Evolutionary conservation across 2,888 invertebrate genomes (phyloP), one percentile per base, ranked within the genome.

Genomic region (Didymodactylos carnosus): DNA sequence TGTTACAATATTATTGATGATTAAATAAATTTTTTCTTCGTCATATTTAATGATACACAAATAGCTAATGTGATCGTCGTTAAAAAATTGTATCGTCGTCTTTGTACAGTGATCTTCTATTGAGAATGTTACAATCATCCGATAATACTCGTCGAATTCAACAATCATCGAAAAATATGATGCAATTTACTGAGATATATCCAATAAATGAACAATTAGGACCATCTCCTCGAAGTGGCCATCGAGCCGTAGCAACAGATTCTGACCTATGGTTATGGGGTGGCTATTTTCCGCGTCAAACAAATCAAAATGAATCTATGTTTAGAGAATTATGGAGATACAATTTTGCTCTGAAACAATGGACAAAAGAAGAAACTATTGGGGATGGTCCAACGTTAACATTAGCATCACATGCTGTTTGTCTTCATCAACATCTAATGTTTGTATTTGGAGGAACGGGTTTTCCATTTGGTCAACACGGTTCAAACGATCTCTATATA

Each of bases 201-300:
- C 62, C 62, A 35, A 10, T n/a, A n/a, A n/a, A 62, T n/a, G 29
- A 19, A 3, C 35, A 19, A 5, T 10, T n/a, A n/a, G 35, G 35
- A 6, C 75, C 75, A 27, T 53, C 39, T 25, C 62, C 62, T 16
- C 62, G 75, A 13, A 69, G 69, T 29, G 75, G 75, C 40, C 75
- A 75, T 46, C 72, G 72, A 69, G 75, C 69, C 41, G 72, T 72
- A 10, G 53, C 72, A 35, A 72, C 72, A 14, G 40, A 51, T 35
- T 51, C 72, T 27, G 69, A 75, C 46, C n/a, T 75, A 39, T 75
- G 69, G 62, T 72, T 72, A 69, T 75, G 75, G 75, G 75, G 75
- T 27, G 75, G 75, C 19, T 75, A 69, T 49, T 75, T 69, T 72
- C 75, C 75, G 23, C 16, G 16, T 11, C 3, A 25, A 29, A 72